Conservation (phyloP, 1,140 invertebrate genomes). For the Monochamus saltuarius region DNA sequence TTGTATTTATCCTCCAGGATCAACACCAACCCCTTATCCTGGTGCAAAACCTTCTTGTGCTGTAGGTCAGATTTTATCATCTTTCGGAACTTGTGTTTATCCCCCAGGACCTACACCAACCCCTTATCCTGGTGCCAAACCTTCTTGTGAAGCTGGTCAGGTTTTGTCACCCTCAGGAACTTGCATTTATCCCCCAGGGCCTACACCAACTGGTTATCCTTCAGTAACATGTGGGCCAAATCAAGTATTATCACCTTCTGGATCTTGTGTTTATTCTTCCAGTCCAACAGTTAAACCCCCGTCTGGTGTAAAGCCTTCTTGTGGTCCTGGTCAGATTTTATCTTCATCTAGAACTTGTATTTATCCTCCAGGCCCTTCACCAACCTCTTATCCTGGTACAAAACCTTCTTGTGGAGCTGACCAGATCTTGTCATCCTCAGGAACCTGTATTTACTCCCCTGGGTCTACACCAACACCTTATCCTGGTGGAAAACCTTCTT, state of each 20-base stretch:
- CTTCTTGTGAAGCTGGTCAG: not conserved
- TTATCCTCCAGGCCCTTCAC: slow-evolving; percentile 18
- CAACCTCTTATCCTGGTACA: slow-evolving; percentile 1
- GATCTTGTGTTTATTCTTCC: not conserved
- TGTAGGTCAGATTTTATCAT: not conserved
- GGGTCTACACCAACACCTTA: not conserved
- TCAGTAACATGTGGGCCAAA: not conserved
- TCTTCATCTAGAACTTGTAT: not conserved
- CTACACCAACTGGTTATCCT: not conserved
- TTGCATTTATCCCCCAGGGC: not conserved
- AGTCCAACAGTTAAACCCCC: not conserved
- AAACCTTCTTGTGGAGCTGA: not conserved
- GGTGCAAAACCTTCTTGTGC: not conserved
- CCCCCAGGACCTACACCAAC: not conserved
- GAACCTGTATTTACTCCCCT: not conserved
- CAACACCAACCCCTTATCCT: not conserved
- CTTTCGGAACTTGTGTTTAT: not conserved
- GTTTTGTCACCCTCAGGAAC: not conserved
- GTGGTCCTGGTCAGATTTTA: no score
- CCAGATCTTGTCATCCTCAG: slow-evolving; percentile 1
- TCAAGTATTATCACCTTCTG: not conserved
- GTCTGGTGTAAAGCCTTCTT: no score
- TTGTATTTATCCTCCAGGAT: no score
- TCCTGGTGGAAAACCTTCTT: slow-evolving; percentile 2
- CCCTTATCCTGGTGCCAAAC: not conserved